Evolutionary conservation across 2,888 invertebrate genomes (phyloP), one percentile per base, ranked within the genome.

Genomic region (Leptura quadrifasciata): DNA sequence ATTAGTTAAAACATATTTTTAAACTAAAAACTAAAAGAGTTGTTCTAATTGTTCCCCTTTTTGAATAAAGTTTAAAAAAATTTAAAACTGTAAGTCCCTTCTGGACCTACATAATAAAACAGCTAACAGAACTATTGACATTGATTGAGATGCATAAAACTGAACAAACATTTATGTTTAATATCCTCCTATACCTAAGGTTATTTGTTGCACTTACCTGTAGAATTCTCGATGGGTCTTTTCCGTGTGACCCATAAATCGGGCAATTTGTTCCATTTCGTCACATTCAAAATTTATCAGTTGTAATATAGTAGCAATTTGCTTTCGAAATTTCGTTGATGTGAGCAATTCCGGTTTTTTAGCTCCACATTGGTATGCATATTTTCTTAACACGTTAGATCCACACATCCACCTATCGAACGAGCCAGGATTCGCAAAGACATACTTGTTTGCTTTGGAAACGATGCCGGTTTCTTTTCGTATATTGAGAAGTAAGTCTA

Each of bases 381-480:
- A 68, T 47, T 71, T 72, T 69, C 76, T 67, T 24, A 81, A 72
- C 20, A 78, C 63, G 39, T 61, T 74, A n/a, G 69, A 21, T 31
- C 82, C 81, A 70, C 24, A 60, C 68, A 80, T 79, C 82, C 81
- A 82, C 68, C 75, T 72, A 52, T 79, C 72, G 58, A 65, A 24
- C 9, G 77, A 81, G 12, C 72, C 75, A 21, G 79, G 77, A 70
- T 81, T 79, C 18, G 81, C 80, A 72, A 81, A 81, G 17, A 80
- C 17, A 55, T 81, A 81, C n/a, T 75, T 71, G 52, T 81, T 81
- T 24, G 77, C 60, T 68, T 74, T 70, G 8, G 79, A 80, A 15
- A 81, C 77, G 21, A 77, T 71, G 35, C 70, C 61, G 57, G 74
- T 72, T 21, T 61, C 52, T 61, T 75, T 58, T 68, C 76, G 17